Percentiles rank a stretch among this genome's conserved stretches.
phyloP scores from a whole-genome alignment of 2,797 vertebrate species.

The Argentina silus region DNA sequence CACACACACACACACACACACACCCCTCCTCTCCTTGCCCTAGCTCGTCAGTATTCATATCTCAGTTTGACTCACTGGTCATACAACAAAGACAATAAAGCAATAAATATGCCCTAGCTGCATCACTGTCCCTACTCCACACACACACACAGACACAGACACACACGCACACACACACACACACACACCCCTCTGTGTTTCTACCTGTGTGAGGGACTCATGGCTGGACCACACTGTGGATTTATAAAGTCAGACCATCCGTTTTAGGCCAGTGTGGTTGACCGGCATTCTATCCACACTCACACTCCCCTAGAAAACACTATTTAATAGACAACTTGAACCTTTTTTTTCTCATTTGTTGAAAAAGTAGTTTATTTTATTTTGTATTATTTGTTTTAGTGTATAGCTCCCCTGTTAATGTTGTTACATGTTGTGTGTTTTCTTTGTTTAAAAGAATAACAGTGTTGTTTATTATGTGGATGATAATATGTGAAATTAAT shows the following conservation, averaged over 20 bases:
- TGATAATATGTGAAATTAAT: conserved; percentile 64
- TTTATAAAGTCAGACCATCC: conserved; percentile 16
- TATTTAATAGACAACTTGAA: conserved; percentile 20
- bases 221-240: conserved; percentile 24
- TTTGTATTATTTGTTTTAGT: conserved; percentile 58
- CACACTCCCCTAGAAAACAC: conserved; percentile 8
- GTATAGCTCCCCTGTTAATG: conserved; percentile 60
- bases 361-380: conserved; percentile 60
- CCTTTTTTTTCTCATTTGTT: conserved; percentile 44
- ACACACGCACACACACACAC: conserved; percentile 20
- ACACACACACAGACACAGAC: not conserved
- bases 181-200: conserved; percentile 43
- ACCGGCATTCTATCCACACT: conserved; percentile 27
- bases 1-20: not conserved
- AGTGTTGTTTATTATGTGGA: conserved; percentile 70
- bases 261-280: conserved; percentile 20
- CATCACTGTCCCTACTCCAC: conserved; percentile 31
- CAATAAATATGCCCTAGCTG: conserved; percentile 59
- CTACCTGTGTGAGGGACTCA: conserved; percentile 44
- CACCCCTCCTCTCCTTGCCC: conserved; percentile 41
- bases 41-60: conserved; percentile 64
- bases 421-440: conserved; percentile 62
- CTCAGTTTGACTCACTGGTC: conserved; percentile 35
- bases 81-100: conserved; percentile 49
- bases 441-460: conserved; percentile 66